Evolutionary conservation across 1,140 invertebrate species (phyloP).

Genomic region (Lepidotrigona ventralis): DNA sequence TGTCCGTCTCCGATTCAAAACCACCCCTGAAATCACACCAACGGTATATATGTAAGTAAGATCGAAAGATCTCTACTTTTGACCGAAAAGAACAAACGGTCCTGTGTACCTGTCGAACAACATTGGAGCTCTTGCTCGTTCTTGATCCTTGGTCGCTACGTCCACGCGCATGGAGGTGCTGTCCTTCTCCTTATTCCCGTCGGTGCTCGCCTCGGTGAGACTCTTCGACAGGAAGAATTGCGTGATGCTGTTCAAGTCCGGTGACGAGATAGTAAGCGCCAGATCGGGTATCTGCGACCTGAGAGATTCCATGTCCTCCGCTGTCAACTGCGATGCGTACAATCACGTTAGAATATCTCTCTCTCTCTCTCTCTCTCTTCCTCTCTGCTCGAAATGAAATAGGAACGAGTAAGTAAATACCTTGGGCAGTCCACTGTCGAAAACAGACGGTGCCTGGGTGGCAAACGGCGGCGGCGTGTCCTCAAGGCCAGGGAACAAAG

Average conservation of each 20-base stretch:
- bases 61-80: too few species aligned
- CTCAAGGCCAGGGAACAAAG: constrained; percentile 92
- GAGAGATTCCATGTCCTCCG: constrained; percentile 86
- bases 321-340: constrained; percentile 74
- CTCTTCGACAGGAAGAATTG: constrained; percentile 85
- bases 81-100: too few species aligned
- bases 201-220: constrained; percentile 71
- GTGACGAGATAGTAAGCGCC: constrained; percentile 80
- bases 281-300: constrained; percentile 84
- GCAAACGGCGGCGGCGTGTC: constrained; percentile 93
- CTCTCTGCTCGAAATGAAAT: background rate
- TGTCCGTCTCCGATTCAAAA: constrained; percentile 90
- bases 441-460: constrained; percentile 87
- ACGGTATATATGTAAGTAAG: too few species aligned
- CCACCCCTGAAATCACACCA: constrained; percentile 79
- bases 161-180: constrained; percentile 69
- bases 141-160: constrained; percentile 64
- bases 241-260: constrained; percentile 85
- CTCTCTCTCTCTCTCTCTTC: too few species aligned
- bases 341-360: background rate
- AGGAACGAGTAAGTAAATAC: constrained; percentile 68
- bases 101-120: constrained; percentile 70
- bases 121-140: constrained; percentile 64
- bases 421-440: constrained; percentile 87
- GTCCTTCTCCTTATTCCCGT: constrained; percentile 74